Evolutionary conservation across 2,888 invertebrate genomes (phyloP), one percentile per base, ranked within the genome.

Genomic region (Mantis religiosa): DNA sequence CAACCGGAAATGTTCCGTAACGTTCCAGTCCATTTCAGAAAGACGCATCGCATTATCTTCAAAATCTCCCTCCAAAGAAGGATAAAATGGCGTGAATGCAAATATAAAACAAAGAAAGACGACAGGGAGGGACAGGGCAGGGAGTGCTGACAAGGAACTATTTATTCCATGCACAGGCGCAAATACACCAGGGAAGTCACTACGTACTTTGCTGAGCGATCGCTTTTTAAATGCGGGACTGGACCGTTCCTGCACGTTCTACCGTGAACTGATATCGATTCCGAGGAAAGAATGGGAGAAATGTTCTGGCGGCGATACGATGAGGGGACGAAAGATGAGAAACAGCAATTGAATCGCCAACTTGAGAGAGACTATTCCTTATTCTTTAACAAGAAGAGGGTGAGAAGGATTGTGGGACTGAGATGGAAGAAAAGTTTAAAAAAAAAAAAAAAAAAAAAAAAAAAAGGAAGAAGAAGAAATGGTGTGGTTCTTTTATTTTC

Each of bases 311-410:
- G 54, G 54, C 25, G 54, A 71, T 71, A 25, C 54, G 54, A 71
- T 41, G 54, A 25, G 27, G 27, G 28, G 47, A n/a, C 85, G 47
- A 47, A 34, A 85, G 85, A 85, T n/a, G 54, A 85, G 85, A 85
- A 14, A 85, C 85, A 85, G 54, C 85, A 85, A 85, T 85, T 85
- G 85, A 85, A 85, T 85, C 47, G 85, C 85, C 85, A 85, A 54
- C 85, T 85, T n/a, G 34, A 47, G 47, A 54, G 47, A 54, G 54
- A 54, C 47, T 85, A 85, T 85, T 47, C 85, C 85, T 85, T 47
- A 85, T 85, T 85, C 30, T 47, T 54, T 41, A 85, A 85, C 85
- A 85, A 41, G 47, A n/a, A 54, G 41, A 85, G 47, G 25, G 41
- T 41, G 84, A 84, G 47, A 27, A 84, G 20, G 47, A 85, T 71